A percentile compares a stretch with the other conserved stretches of the same genome.
These are phyloP conservation scores for Macropus fuliginosus DNA, from an alignment of 2,797 vertebrate genomes.

Conservation along the genomic window DNA sequence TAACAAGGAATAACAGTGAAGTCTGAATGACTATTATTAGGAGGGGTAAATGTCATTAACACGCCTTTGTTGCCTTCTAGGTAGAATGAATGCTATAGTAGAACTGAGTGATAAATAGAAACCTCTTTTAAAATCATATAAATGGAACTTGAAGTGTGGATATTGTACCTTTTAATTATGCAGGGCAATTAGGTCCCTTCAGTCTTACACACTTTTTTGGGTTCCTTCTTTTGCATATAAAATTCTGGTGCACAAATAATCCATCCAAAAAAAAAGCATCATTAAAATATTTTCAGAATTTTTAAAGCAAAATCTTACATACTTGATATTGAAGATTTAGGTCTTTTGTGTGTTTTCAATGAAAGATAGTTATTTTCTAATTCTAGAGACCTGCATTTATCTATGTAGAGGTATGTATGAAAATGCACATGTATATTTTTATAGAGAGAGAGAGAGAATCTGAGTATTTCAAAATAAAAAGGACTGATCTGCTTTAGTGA, in stretches of 20 bases:
- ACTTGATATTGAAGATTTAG: conserved; percentile 39
- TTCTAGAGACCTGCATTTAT: conserved; percentile 41
- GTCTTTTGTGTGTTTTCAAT: conserved; percentile 18
- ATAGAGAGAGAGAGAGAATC: conserved; percentile 29
- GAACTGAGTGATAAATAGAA: conserved; percentile 67
- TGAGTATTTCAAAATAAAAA: conserved; percentile 24
- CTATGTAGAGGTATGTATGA: background rate
- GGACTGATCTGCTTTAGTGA: conserved; percentile 34
- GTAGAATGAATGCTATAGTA: conserved; percentile 75
- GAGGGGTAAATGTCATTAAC: conserved; percentile 85
- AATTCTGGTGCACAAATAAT: conserved; percentile 11
- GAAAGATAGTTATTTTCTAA: background rate
- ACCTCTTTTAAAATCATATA: conserved; percentile 69
- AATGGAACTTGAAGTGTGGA: conserved; percentile 72
- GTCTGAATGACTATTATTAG: conserved; percentile 86
- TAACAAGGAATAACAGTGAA: conserved; percentile 85
- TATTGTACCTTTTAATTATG: conserved; percentile 80
- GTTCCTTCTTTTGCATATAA: conserved; percentile 8
- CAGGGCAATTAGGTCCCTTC: conserved; percentile 48
- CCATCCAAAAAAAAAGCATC: conserved; percentile 37
- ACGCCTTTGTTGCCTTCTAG: conserved; percentile 81
- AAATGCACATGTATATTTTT: conserved; percentile 15
- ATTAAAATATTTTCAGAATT: conserved; percentile 60
- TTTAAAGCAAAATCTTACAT: conserved; percentile 24
- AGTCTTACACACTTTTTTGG: conserved; percentile 37